Evolutionary conservation across 2,888 invertebrate species (phyloP).

Genomic region (Pinctada fucata): DNA sequence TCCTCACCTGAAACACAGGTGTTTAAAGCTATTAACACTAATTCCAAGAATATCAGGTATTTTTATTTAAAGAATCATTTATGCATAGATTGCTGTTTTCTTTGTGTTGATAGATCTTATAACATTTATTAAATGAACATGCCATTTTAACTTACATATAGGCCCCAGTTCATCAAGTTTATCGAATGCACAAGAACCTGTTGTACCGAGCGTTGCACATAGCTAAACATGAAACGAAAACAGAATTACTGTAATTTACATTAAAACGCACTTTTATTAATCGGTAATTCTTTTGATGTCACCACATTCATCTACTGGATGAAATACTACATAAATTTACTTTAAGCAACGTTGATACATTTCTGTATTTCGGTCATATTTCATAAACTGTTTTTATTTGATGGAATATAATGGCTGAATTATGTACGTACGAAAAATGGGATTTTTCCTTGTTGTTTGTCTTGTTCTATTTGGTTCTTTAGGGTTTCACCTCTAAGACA

Average conservation of each 20-base stretch:
- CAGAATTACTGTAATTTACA: background rate
- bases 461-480: slow-evolving; percentile 63
- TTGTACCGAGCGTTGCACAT: slow-evolving; percentile 96
- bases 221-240: slow-evolving; percentile 81
- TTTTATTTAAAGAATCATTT: no score
- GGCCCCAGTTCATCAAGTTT: slow-evolving; percentile 84
- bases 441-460: slow-evolving; percentile 70
- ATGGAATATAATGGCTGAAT: background rate
- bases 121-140: no score
- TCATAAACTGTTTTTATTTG: background rate
- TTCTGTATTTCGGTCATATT: background rate
- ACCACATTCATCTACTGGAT: no score
- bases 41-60: background rate
- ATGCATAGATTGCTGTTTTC: no score
- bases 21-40: background rate
- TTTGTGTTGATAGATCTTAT: no score
- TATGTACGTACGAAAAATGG: slow-evolving; percentile 72
- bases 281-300: no score
- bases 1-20: slow-evolving; percentile 43
- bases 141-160: slow-evolving; percentile 79
- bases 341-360: no score
- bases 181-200: slow-evolving; percentile 97
- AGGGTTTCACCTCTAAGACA: slow-evolving; percentile 64
- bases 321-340: no score
- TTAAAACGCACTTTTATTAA: no score